Evolutionary conservation across 1,140 invertebrate species (phyloP).

Genomic region (Lucilia cuprina): DNA sequence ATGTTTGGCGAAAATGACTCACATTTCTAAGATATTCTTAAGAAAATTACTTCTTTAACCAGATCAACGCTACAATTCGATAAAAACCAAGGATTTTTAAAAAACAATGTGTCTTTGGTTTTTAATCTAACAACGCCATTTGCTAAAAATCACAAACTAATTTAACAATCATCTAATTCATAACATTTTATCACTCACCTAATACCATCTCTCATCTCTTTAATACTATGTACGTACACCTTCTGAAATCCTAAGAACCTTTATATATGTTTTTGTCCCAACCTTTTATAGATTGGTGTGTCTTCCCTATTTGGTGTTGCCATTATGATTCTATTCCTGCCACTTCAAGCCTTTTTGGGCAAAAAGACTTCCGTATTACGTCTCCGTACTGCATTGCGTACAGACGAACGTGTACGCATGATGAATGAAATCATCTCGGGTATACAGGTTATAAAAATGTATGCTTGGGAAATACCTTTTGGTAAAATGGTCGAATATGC

Average conservation of each 20-base stretch:
- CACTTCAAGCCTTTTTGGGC: conserved; percentile 82
- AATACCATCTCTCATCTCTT: not conserved
- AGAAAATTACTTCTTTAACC: too few species aligned
- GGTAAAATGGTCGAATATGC: conserved; percentile 69
- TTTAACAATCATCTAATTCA: too few species aligned
- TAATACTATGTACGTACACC: not conserved
- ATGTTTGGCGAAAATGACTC: too few species aligned
- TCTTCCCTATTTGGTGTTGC: conserved; percentile 80
- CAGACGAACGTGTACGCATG: conserved; percentile 82
- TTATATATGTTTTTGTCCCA: not conserved
- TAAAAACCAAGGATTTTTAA: too few species aligned
- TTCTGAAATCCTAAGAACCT: not conserved
- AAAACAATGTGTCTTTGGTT: too few species aligned
- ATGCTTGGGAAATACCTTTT: conserved; percentile 85
- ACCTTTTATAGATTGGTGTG: conserved; percentile 68
- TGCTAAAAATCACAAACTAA: too few species aligned
- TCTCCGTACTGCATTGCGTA: conserved; percentile 73
- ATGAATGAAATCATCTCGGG: conserved; percentile 93
- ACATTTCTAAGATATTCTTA: too few species aligned
- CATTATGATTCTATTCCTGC: conserved; percentile 81
- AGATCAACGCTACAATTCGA: too few species aligned
- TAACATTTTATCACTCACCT: not conserved
- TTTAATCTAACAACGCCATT: too few species aligned
- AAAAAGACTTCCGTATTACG: conserved; percentile 73
- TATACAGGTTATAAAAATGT: conserved; percentile 93